Base-by-base conservation (phyloP, 2,797 vertebrate genomes). In the Valencia hispanica region DNA sequence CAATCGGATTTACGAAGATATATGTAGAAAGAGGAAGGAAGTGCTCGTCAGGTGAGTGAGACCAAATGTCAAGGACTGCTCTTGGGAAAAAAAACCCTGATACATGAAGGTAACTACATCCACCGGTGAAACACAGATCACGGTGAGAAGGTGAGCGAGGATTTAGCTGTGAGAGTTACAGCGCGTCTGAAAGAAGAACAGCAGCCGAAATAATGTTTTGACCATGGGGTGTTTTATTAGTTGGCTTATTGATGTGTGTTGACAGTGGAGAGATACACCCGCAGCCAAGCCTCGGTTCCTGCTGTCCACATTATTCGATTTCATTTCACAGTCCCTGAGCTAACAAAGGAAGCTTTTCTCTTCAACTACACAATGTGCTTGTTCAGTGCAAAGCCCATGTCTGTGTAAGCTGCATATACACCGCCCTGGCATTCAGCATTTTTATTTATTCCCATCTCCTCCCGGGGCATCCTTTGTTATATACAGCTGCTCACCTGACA, bases 171-270 rank as follows among this genome's bases (percentile, higher is more conserved):
- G 3, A 81, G 70, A 69, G 51, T 72, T 81, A 75, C 61, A 36
- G 74, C 69, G 50, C n/a, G 30, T 84, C 84, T 80, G 36, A 73
- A 61, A 68, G 81, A 77, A 73, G 78, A 89, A 77, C 76, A 15
- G 83, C 63, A 70, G 78, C 79, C 78, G 80, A 91, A 93, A 88
- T 88, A 86, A 89, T 89, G 85, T 90, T 93, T 91, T 87, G 81
- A 90, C 90, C 88, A 77, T 53, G 43, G 76, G 81, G 80, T 70
- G 53, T 90, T 93, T 94, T 93, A 92, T 91, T 88, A 86, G 86
- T 72, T 87, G 93, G 88, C 90, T 92, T 92, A 94, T 92, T 92
- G 91, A 94, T 91, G 92, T 91, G 84, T 89, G 91, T 90, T 92
- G 93, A 94, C 92, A 92, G 80, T 75, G 86, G 85, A 89, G 88